Evolutionary conservation across 2,113 vertebrate genomes (phyloP), one percentile per base, ranked within the genome.

Genomic region (Poeciliopsis turrubarensis): DNA sequence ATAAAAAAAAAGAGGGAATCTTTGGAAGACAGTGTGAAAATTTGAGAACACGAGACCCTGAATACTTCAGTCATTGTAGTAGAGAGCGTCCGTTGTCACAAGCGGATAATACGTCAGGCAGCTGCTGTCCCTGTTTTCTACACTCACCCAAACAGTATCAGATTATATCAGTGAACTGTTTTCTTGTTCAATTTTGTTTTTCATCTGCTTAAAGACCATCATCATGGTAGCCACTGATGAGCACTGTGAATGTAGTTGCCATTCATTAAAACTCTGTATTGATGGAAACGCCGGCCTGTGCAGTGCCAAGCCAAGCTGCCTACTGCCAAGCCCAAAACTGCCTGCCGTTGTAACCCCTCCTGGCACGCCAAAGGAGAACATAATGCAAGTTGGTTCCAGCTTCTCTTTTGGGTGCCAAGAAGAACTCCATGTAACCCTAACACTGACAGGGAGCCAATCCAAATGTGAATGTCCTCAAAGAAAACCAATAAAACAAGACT

Each of bases 401-500:
- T 72, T 85, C 79, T 85, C 79, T 64, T 86, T 81, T 87, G 79
- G 89, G 85, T 91, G 90, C 92, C 91, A 92, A 89, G 86, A 91
- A 92, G 88, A 92, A 90, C 89, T 91, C 82, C 31, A 6, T 85
- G 87, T 83, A 89, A 90, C 91, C 89, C 85, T 83, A 90, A 89
- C 86, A 89, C 88, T 90, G 87, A 89, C 67, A 70, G 68, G 25
- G 89, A 85, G 92, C 89, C 89, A 92, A 88, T 83, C 80, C 81
- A 13, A 83, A 90, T 87, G 86, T 84, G 88, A 92, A 89, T 80
- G 84, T 89, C 86, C 90, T 92, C 88, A 92, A 91, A 92, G 90
- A 88, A 91, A 89, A 89, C 83, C 85, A 86, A 89, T 89, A 91
- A 91, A 91, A 93, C 89, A 92, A 89, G 84, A 92, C 86, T 86